A percentile compares a stretch with the other conserved stretches of the same genome.
Evolutionary conservation across 2,797 vertebrate genomes (phyloP).

Genomic region (Rhinatrema bivittatum): DNA sequence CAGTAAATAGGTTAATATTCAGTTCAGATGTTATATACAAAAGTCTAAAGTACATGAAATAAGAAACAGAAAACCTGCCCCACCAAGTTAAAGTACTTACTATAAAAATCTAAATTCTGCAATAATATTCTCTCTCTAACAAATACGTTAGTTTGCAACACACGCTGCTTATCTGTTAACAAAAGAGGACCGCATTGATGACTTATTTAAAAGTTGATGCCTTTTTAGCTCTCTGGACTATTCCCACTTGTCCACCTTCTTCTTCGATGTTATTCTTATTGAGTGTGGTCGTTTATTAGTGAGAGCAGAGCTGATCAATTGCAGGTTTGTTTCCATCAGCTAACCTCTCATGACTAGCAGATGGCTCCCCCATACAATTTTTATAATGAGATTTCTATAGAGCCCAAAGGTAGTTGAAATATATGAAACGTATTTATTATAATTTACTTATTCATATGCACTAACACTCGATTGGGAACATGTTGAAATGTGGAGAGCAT

Average conservation of each 20-base stretch:
- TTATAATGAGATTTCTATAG: not conserved
- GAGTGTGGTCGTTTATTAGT: not conserved
- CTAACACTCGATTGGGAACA: not conserved
- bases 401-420: not conserved
- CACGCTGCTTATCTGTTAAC: no score
- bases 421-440: not conserved
- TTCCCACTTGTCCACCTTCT: not conserved
- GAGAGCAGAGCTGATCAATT: conserved; percentile 3
- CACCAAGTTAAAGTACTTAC: no score
- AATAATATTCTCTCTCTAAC: no score
- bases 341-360: not conserved
- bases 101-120: no score
- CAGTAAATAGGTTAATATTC: no score
- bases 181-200: no score
- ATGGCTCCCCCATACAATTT: not conserved
- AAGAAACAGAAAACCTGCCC: no score
- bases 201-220: not conserved
- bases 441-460: conserved; percentile 4
- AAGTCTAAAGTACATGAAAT: no score
- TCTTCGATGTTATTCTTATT: rapidly evolving
- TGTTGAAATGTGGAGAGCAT: not conserved
- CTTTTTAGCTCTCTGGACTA: not conserved
- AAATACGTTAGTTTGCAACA: no score
- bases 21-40: no score
- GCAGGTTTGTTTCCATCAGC: not conserved